Conservation (phyloP, 1,140 invertebrate species). For the Capitella teleta region DNA sequence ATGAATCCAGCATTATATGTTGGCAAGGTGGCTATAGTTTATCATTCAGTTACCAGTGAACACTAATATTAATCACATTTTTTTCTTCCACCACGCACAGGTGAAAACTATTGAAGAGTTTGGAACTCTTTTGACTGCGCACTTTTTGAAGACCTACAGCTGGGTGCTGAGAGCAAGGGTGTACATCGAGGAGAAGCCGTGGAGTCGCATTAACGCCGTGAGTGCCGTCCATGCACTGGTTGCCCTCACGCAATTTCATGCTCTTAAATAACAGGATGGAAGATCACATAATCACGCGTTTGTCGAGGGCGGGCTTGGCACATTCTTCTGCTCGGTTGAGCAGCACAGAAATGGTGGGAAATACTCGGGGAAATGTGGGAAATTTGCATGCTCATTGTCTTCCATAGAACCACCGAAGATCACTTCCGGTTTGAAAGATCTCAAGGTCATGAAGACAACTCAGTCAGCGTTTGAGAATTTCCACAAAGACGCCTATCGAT, state of each 20-base stretch:
- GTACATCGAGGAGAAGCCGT: slow-evolving; percentile 58
- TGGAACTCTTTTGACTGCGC: slow-evolving; percentile 54
- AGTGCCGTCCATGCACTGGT: too few relatives aligned
- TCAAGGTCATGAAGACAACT: slow-evolving; percentile 61
- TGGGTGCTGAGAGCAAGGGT: slow-evolving; percentile 58
- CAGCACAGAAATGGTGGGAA: slow-evolving; percentile 52
- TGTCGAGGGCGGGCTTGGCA: slow-evolving; percentile 52
- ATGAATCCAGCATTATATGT: not conserved
- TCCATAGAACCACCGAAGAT: slow-evolving; percentile 13
- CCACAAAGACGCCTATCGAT: slow-evolving; percentile 61
- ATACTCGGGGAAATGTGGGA: too few relatives aligned
- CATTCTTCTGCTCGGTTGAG: slow-evolving; percentile 53
- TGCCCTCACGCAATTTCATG: too few relatives aligned
- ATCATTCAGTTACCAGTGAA: not conserved
- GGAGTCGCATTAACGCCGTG: slow-evolving; percentile 52
- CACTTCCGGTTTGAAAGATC: slow-evolving; percentile 44
- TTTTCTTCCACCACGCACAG: slow-evolving; percentile 19
- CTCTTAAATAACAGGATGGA: too few relatives aligned
- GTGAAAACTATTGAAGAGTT: slow-evolving; percentile 62
- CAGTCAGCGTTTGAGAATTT: slow-evolving; percentile 67
- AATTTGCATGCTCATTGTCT: not conserved
- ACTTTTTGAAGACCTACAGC: slow-evolving; percentile 59
- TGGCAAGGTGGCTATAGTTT: not conserved
- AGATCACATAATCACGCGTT: slow-evolving; percentile 62
- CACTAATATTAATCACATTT: not conserved